These are phyloP conservation scores for Teleopsis dalmanni DNA, from an alignment of 1,140 invertebrate genomes.

Conservation along the genomic window DNA sequence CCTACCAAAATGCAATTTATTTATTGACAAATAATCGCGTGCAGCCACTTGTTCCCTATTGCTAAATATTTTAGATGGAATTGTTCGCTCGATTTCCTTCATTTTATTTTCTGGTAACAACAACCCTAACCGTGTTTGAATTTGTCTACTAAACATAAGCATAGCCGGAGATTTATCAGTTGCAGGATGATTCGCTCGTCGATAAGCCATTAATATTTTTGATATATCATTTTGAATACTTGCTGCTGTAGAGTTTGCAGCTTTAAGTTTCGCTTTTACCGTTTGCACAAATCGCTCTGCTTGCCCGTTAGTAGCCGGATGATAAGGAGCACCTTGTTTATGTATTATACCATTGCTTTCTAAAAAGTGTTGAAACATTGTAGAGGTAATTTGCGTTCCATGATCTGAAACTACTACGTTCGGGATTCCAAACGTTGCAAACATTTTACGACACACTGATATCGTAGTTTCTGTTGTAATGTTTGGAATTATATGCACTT, in stretches of 20 bases:
- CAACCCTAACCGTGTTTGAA: conserved; percentile 5
- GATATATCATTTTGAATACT: background rate
- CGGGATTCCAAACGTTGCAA: conserved; percentile 6
- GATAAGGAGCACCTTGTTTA: conserved; percentile 9
- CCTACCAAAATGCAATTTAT: conserved; percentile 17
- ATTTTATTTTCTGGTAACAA: conserved; percentile 1
- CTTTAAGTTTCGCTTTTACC: no score
- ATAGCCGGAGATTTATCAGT: conserved; percentile 11
- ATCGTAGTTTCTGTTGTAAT: conserved; percentile 11
- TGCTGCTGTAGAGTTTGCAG: no score
- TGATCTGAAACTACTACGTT: conserved; percentile 21
- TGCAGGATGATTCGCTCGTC: conserved; percentile 9
- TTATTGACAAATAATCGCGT: conserved; percentile 6
- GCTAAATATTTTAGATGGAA: background rate
- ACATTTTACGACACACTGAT: conserved; percentile 1
- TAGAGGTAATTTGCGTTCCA: conserved; percentile 5
- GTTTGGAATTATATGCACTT: conserved; percentile 19
- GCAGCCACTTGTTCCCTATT: background rate
- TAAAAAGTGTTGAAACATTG: conserved; percentile 8
- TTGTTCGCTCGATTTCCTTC: no score
- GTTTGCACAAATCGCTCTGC: conserved; percentile 12
- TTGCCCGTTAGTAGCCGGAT: conserved; percentile 12
- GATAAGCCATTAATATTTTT: conserved; percentile 12
- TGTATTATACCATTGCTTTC: conserved; percentile 7
- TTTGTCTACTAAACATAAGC: conserved; percentile 13